Evolutionary conservation across 1,140 invertebrate species (phyloP).

Genomic region (Caenorhabditis briggsae): DNA sequence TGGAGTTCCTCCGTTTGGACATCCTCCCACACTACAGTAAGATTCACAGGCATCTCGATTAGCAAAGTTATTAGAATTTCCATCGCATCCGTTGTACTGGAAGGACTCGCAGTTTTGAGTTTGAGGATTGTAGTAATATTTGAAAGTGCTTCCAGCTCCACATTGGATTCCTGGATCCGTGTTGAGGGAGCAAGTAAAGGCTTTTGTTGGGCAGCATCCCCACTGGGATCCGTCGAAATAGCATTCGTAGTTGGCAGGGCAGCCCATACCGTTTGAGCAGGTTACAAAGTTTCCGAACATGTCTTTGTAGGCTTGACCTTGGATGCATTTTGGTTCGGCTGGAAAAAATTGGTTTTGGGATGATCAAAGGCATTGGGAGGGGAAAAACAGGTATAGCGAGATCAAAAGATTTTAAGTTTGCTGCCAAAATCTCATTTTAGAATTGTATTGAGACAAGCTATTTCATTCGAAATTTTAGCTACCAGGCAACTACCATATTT

Average conservation of each 20-base stretch:
- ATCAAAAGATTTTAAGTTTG: too few species aligned
- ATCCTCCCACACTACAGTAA: constrained; percentile 65
- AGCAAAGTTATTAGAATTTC: constrained; percentile 66
- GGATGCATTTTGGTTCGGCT: constrained; percentile 67
- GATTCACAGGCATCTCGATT: constrained; percentile 64
- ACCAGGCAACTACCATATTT: too few species aligned
- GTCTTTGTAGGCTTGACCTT: constrained; percentile 68
- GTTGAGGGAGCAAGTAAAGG: constrained; percentile 66
- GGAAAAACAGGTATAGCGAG: too few species aligned
- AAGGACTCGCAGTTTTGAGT: constrained; percentile 65
- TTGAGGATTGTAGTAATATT: constrained; percentile 65
- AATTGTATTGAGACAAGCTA: background rate
- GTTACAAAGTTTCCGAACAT: constrained; percentile 64
- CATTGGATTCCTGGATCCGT: constrained; percentile 65
- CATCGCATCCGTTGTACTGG: constrained; percentile 67
- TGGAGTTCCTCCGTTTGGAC: constrained; percentile 67
- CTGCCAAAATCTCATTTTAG: background rate
- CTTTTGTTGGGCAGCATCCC: constrained; percentile 66
- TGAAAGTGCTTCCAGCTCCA: constrained; percentile 67
- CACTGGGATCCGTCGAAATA: constrained; percentile 65
- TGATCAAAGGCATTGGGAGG: background rate
- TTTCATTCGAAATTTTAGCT: background rate
- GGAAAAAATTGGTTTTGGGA: constrained; percentile 18
- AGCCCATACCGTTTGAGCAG: constrained; percentile 61
- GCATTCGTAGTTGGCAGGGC: constrained; percentile 66